Percentiles rank a stretch among this genome's conserved stretches.
Evolutionary conservation across 2,113 vertebrate genomes (phyloP).

Genomic region (Datnioides undecimradiatus): DNA sequence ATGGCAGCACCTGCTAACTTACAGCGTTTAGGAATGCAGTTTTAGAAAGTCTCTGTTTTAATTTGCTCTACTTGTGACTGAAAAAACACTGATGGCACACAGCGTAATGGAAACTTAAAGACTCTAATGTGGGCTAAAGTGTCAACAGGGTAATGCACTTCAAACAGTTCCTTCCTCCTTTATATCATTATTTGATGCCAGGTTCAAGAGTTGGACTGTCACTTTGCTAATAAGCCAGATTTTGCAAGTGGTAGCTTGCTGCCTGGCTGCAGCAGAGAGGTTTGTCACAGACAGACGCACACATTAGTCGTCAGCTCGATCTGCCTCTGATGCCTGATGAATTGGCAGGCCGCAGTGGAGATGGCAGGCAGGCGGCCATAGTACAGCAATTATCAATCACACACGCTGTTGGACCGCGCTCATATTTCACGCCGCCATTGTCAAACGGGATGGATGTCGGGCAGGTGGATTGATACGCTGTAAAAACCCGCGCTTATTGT

Average conservation of each 20-base stretch:
- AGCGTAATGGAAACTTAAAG: slow-evolving; percentile 15
- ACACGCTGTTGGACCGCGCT: slow-evolving; percentile 30
- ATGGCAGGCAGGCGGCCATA: slow-evolving; percentile 62
- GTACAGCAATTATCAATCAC: slow-evolving; percentile 80
- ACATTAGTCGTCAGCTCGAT: slow-evolving; percentile 68
- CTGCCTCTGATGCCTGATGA: slow-evolving; percentile 73
- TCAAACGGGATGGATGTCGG: slow-evolving; percentile 53
- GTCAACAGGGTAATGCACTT: slow-evolving; percentile 5
- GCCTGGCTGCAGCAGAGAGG: slow-evolving; percentile 39
- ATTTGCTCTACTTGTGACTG: not conserved
- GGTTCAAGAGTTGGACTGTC: slow-evolving; percentile 39
- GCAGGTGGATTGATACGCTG: slow-evolving; percentile 55
- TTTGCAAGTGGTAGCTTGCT: slow-evolving; percentile 25
- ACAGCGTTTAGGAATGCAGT: not conserved
- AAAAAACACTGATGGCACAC: not conserved
- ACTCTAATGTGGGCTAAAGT: not conserved
- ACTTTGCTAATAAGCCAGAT: slow-evolving; percentile 58
- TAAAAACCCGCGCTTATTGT: slow-evolving; percentile 35
- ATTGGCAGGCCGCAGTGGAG: slow-evolving; percentile 63
- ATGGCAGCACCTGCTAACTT: slow-evolving; percentile 28
- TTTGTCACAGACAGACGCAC: slow-evolving; percentile 50
- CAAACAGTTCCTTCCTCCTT: slow-evolving; percentile 19
- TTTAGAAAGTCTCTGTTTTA: not conserved
- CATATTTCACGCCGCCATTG: slow-evolving; percentile 61
- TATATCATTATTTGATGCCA: slow-evolving; percentile 30